Base-by-base conservation (phyloP, 2,888 invertebrate species). In the Caenorhabditis drosophilae region DNA sequence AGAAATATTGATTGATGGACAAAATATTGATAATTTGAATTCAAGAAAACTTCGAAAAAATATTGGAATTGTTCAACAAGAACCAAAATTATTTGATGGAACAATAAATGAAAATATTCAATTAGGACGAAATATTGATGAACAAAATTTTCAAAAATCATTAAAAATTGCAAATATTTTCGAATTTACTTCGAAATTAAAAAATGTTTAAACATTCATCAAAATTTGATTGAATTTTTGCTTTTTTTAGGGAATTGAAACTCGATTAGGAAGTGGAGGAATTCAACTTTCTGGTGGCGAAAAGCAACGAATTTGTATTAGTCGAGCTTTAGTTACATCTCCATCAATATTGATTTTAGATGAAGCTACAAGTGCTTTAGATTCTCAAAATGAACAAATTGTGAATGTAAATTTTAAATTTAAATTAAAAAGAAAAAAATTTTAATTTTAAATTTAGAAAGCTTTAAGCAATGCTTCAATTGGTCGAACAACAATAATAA, bases 301-400 rank as follows among this genome's bases (percentile, higher is more conserved):
- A 71, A 84, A 84, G 56, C 85, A 85, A 70, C 67, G 73, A 82
- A 59, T 78, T 81, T 52, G 84, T 82, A 41, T 84, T 83, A 42
- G 84, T 79, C 12, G 75, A 83, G 67, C 84, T 79, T 11, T 73
- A 81, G 63, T 78, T 79, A 69, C 84, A 6, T 78, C 84, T 31
- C 85, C 85, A 1, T 73, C 74, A n/a, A 79, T 85, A 47, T 69
- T 85, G 23, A 72, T 85, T 2, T 69, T 85, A 53, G 85, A 85
- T 68, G 85, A 85, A 57, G 85, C 85, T 2, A 85, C 85, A 0
- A 82, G 82, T 64, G 84, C 85, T 7, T 66, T 85, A 16, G 85
- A 85, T 57, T 76, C 84, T 2, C 84, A 84, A 53, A 83, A 83
- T n/a, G 85, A 85, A 71, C 51, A 66, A 20, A 64, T 84, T 79